Evolutionary conservation across 2,797 vertebrate genomes (phyloP), one percentile per base, ranked within the genome.

Genomic region (Clamator glandarius): DNA sequence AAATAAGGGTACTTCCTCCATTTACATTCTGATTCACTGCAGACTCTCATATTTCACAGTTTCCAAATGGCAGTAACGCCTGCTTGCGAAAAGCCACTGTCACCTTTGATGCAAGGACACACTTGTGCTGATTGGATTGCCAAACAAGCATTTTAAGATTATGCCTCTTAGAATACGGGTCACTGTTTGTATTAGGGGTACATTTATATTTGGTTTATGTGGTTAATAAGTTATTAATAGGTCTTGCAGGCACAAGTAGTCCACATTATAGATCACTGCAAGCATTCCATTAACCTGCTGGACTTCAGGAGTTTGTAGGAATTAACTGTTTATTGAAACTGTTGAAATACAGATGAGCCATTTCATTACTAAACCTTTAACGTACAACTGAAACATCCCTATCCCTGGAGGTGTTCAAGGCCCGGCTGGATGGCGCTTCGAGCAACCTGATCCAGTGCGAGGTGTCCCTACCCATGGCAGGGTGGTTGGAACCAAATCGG

Each of bases 221-320:
- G 19, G 44, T 90, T 87, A 84, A 87, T 92, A 87, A 89, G 89
- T 95, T 73, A 93, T 84, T 93, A 95, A 89, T 42, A 88, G 52
- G 87, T 68, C 61, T 64, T 89, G 78, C 11, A 9, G 59, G 70
- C 35, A 61, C 41, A 94, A 89, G 61, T 41, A 87, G 61, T 54
- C 36, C 72, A 74, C 59, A 55, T 76, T 84, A 92, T 1, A 87
- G 74, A 90, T 82, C 44, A 78, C 87, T 77, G 82, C 41, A 73
- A 90, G 70, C 84, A 95, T 79, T 50, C 57, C 81, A 93, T 90
- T 92, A 91, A 87, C 88, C 80, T 95, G 70, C 28, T 94, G 96
- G 77, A 75, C 41, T 84, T 77, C 23, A 61, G 67, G 55, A 78
- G 78, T 21, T 52, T 81, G 23, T 5, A 66, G 66, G 70, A 84